Evolutionary conservation across 2,888 invertebrate genomes (phyloP), one percentile per base, ranked within the genome.

Genomic region (Drosophila birchii): DNA sequence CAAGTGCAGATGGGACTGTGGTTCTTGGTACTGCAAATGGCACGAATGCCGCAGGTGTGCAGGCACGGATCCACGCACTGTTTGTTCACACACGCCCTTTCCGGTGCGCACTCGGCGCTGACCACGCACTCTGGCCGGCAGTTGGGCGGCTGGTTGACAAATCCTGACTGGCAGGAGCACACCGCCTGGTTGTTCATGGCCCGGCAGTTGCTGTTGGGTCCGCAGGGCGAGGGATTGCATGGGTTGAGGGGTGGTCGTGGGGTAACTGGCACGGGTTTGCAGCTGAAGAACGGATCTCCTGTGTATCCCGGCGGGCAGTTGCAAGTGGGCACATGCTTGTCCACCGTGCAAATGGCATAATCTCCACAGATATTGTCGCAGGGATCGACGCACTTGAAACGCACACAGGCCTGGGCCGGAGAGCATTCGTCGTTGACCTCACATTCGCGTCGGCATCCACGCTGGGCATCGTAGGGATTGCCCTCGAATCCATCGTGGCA

Each of bases 1-100:
- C 98, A 98, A 5, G 96, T 96, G 89, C 98, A 98, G 75, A 97
- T 96, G 5, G 97, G 97, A 88, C 96, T 97, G 91, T 97, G 97
- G 91, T 97, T 97, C 90, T 95, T 95, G 0, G 96, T 96, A 54
- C 95, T 95, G 89, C 98, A 98, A 79, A 96, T 95, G 3, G 97
- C 97, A 81, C 96, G 95, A 57, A 96, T 93, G n/a, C 97, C 97
- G 90, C 97, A 97, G 0, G 96, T 96, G 78, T 96, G 96, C 16
- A 96, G 95, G 87, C 98, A 98, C 43, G 98, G 97, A 93, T 98
- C 97, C 12, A 95, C 95, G 91, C 98, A 98, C 92, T 95, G 96
- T 85, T 96, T 96, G 91, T 96, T 96, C 41, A 97, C 94, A 84
- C 98, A 98, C 20, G 97, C 97, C 80, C 95, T 95, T 69, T 97